Evolutionary conservation across 2,888 invertebrate genomes (phyloP), one percentile per base, ranked within the genome.

Genomic region (Meganola albula): DNA sequence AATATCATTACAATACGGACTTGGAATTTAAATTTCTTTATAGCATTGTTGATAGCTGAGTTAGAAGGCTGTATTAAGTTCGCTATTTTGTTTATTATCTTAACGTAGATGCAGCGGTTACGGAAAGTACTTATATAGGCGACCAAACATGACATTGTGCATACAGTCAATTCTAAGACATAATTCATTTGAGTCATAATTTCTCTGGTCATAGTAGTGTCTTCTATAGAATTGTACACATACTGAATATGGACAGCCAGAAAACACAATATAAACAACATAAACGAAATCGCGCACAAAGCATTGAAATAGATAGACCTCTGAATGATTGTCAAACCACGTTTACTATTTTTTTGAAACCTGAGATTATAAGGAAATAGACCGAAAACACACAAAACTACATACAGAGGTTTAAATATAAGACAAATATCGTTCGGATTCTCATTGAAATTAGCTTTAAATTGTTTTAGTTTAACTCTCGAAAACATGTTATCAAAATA

Each of bases 181-280:
- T 80, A 80, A 43, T 84, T 83, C 25, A 74, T 50, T 53, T 75
- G 58, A 4, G 77, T 74, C 40, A 73, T 47, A 0, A 71, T 31
- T 10, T 55, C 68, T 12, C 70, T 61, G 1, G 63, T 70, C 39
- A 73, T 53, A 2, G 54, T 38, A 18, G 48, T 61, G 18, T 54
- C 49, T 7, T 67, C 65, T 1, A 53, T 44, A 1, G 53, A 41
- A 2, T 48, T 37, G 12, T 63, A 49, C 7, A 79, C 50, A 3
- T 68, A 46, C 13, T 51, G 53, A 4, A 74, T 34, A 33, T 80
- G 79, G 4, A 74, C 14, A 1, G 50, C 48, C 11, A 63, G 37
- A 40, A 75, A 79, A 2, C 52, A 31, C 2, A 53, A 31, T 2
- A 78, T 46, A 1, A 65, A 25, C 12, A 69, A 10, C 10, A 66